Evolutionary conservation across 2,888 invertebrate genomes (phyloP), one percentile per base, ranked within the genome.

Genomic region (Cyclophora punctaria): DNA sequence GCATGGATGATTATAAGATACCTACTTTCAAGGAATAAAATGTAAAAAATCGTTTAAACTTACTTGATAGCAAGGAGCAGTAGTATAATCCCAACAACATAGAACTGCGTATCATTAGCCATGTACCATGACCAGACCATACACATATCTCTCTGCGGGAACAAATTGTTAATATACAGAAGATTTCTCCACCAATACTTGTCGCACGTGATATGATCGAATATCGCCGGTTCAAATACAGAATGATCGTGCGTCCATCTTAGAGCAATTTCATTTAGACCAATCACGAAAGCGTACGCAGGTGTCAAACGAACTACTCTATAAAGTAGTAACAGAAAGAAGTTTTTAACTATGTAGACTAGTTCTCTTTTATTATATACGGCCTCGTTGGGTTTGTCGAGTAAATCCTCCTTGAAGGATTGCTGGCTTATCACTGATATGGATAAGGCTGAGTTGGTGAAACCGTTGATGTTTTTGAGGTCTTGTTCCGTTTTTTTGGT

Each of bases 101-200:
- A 94, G 75, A 94, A 94, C 75, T 94, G 94, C 53, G 93, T 94
- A 68, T 94, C 94, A 65, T 94, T 94, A 5, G 94, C 93, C 89
- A 95, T 92, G 65, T 95, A 95, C 94, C 94, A 95, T 46, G 93
- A 93, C 94, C 94, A 95, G 52, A 93, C 89, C 93, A 95, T 93
- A 73, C 94, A 95, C 89, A 94, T 93, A 69, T 95, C 94, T 34
- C 89, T 85, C 70, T 93, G 92, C 0, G 94, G 93, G 73, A 90
- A 95, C 71, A 94, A 90, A 68, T 95, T 95, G 77, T 95, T 95
- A 67, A 95, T 93, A 73, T 95, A 95, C 7, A 95, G 83, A n/a
- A 93, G 89, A 69, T 96, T 95, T 53, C 95, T 89, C 95, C 95
- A 96, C 95, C 95, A 96, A 74, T 90, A 94, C 58, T 90, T 89